A percentile compares a stretch with the other conserved stretches of the same genome.
Conservation (phyloP, 2,113 vertebrate genomes). For the Formicarius rufipectus region DNA sequence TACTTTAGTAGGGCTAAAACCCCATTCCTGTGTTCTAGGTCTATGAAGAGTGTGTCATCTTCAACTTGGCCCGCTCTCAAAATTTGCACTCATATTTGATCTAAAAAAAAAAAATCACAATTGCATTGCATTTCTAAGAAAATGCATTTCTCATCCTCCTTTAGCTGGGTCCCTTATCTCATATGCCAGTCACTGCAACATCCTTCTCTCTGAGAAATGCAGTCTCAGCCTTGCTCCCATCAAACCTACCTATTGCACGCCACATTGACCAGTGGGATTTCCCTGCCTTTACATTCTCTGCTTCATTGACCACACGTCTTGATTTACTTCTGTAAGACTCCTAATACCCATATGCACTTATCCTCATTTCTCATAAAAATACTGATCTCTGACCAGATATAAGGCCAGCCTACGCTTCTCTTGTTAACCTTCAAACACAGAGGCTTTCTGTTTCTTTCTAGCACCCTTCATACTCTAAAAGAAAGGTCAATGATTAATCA, state of each 20-base stretch:
- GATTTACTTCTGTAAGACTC: neutral
- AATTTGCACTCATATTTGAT: neutral
- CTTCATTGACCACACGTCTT: accelerated
- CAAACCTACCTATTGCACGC: accelerated
- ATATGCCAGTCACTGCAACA: neutral
- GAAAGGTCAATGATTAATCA: neutral
- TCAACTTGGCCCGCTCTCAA: neutral
- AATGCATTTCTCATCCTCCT: neutral
- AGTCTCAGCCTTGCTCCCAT: neutral
- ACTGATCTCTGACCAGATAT: neutral
- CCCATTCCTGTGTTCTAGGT: neutral
- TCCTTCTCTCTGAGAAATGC: neutral
- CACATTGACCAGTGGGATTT: neutral
- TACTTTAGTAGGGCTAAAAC: neutral
- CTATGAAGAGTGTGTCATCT: neutral
- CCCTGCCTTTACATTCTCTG: neutral
- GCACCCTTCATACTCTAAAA: neutral
- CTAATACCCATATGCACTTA: neutral
- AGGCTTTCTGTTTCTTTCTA: neutral
- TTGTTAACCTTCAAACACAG: neutral
- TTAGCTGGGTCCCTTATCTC: neutral
- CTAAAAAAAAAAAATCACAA: neutral
- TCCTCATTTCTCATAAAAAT: neutral
- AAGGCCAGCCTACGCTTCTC: neutral
- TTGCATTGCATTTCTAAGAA: neutral